These are phyloP conservation scores for Zelleria hepariella DNA, from an alignment of 2,888 invertebrate species.

Conservation along the genomic window DNA sequence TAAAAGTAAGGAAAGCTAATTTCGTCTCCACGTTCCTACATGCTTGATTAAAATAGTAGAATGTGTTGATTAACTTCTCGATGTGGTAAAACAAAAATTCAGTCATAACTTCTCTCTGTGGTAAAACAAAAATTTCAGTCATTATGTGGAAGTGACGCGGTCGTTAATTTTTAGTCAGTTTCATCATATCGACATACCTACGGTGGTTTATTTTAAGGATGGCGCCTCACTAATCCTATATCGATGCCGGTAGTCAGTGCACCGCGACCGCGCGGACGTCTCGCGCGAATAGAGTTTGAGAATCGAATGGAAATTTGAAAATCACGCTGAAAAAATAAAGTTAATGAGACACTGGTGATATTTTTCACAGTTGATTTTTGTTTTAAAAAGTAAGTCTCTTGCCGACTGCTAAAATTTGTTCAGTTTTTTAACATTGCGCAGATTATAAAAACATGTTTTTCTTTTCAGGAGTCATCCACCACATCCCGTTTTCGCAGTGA, in stretches of 20 bases:
- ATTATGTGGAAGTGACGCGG: not conserved
- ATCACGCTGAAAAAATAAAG: conserved; percentile 20
- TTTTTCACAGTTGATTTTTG: too few species aligned
- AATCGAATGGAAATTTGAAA: conserved; percentile 16
- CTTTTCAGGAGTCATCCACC: not conserved
- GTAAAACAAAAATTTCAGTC: too few species aligned
- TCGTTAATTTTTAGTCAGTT: conserved; percentile 6
- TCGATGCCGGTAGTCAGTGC: conserved; percentile 45
- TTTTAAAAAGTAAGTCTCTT: too few species aligned
- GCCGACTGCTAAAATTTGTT: too few species aligned
- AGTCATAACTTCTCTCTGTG: too few species aligned
- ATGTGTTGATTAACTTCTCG: too few species aligned
- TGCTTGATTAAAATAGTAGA: too few species aligned
- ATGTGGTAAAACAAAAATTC: too few species aligned
- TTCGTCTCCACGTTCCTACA: too few species aligned
- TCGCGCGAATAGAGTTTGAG: conserved; percentile 27
- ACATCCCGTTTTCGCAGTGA: not conserved
- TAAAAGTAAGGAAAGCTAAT: too few species aligned
- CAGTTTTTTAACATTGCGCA: too few species aligned
- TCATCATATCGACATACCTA: conserved; percentile 28
- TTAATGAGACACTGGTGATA: too few species aligned
- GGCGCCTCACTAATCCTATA: conserved; percentile 34
- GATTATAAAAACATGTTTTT: not conserved
- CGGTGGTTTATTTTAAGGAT: conserved; percentile 16
- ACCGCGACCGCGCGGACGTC: conserved; percentile 40